phyloP scores from a whole-genome alignment of 2,797 vertebrate genomes.

The Heliangelus exortis region DNA sequence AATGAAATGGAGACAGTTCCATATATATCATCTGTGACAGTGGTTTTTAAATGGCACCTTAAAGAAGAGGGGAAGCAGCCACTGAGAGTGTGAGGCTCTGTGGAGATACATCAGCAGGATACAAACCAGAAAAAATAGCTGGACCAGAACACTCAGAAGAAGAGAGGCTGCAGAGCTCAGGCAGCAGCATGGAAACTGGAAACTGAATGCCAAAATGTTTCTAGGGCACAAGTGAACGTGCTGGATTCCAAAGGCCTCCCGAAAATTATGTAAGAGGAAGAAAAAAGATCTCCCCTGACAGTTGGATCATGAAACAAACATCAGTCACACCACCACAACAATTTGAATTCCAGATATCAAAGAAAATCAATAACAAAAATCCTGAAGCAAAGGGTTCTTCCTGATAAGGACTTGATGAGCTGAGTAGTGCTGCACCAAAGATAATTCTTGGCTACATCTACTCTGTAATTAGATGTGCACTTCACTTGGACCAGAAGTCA shows the following conservation, averaged over 20 bases:
- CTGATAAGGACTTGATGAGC: background rate
- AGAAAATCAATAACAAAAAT: background rate
- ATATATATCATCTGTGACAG: background rate
- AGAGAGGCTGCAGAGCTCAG: background rate
- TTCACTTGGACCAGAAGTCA: background rate
- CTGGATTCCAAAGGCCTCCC: background rate
- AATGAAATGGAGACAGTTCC: background rate
- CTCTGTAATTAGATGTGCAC: background rate
- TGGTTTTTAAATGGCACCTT: background rate
- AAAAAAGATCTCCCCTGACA: background rate
- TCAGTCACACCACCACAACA: background rate
- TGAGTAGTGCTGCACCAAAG: accelerated
- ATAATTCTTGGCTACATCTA: background rate
- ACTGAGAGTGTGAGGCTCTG: background rate
- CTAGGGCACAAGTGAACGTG: constrained; percentile 36
- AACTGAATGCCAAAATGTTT: background rate
- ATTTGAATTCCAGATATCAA: background rate
- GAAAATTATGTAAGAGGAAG: constrained; percentile 32
- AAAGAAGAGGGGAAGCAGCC: background rate
- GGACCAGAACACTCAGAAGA: background rate
- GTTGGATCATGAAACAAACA: background rate
- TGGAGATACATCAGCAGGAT: accelerated
- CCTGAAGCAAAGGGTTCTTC: background rate
- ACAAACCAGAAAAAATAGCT: background rate
- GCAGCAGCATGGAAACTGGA: background rate